phyloP scores from a whole-genome alignment of 2,888 invertebrate species.

The Drosophila austrosaltans region DNA sequence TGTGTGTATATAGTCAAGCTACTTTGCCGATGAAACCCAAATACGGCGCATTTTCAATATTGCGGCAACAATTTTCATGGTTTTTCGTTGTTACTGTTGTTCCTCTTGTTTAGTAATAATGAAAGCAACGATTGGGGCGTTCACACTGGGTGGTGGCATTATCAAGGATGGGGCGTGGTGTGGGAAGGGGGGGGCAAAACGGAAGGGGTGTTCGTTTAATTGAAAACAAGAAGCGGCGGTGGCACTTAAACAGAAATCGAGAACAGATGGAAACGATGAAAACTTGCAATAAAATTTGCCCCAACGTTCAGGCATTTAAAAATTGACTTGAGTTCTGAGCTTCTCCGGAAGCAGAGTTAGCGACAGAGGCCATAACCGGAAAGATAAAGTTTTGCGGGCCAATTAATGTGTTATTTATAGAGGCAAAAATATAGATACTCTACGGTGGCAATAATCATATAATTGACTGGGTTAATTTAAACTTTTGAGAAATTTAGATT shows the following conservation, averaged over 20 bases:
- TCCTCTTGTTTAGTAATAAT: slow-evolving; percentile 64
- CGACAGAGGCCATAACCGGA: slow-evolving; percentile 47
- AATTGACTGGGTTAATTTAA: slow-evolving; percentile 2
- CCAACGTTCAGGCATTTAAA: slow-evolving; percentile 28
- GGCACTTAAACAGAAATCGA: slow-evolving; percentile 71
- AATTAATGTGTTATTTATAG: slow-evolving; percentile 69
- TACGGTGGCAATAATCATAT: slow-evolving; percentile 39
- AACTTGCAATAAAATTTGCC: slow-evolving; percentile 74
- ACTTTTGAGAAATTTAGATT: slow-evolving; percentile 14
- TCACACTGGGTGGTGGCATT: slow-evolving; percentile 4
- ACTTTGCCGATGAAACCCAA: slow-evolving; percentile 60
- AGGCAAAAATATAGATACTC: slow-evolving; percentile 43
- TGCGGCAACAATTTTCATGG: slow-evolving; percentile 76
- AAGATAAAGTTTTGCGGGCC: slow-evolving; percentile 54
- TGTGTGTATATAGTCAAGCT: slow-evolving; percentile 41
- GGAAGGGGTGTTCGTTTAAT: slow-evolving; percentile 69
- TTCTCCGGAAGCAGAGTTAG: slow-evolving; percentile 27
- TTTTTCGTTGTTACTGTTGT: slow-evolving; percentile 43
- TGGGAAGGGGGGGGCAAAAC: slow-evolving; percentile 6
- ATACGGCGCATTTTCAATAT: slow-evolving; percentile 75
- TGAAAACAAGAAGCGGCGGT: slow-evolving; percentile 64
- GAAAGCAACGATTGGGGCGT: slow-evolving; percentile 72
- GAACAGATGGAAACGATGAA: slow-evolving; percentile 69
- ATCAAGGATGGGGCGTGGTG: not conserved
- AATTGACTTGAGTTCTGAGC: slow-evolving; percentile 38